Percentiles rank a stretch among this genome's conserved stretches.
Evolutionary conservation across 92 coral and sea anemone genomes (phyloP).

Genomic region (Parazoanthus atlanticus): DNA sequence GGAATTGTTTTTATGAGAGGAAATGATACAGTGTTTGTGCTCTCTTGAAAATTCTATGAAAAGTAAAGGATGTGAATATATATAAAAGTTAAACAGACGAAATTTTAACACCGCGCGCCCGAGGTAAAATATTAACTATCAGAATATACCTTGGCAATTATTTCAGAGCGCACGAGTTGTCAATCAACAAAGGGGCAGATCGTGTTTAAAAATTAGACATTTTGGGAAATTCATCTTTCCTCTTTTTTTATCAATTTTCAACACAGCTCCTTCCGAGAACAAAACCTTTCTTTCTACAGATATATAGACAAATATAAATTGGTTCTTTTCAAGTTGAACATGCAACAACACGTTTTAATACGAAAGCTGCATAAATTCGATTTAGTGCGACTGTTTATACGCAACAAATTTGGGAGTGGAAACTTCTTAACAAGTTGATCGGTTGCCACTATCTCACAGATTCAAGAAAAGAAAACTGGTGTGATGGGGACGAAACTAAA

Average conservation of each 20-base stretch:
- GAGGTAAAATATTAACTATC: neutral
- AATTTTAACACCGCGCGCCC: slow-evolving; percentile 3
- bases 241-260: too few relatives aligned
- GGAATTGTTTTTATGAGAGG: slow-evolving; percentile 19
- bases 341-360: neutral
- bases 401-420: neutral
- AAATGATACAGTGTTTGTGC: slow-evolving; percentile 31
- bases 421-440: neutral
- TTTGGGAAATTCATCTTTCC: neutral
- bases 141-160: neutral
- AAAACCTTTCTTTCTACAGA: neutral
- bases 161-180: neutral
- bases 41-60: slow-evolving; percentile 1
- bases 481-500: neutral
- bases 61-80: neutral
- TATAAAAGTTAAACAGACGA: slow-evolving; percentile 16
- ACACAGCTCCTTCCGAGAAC: neutral
- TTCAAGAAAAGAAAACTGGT: too few relatives aligned
- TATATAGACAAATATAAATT: neutral
- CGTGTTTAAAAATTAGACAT: neutral
- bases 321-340: neutral
- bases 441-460: neutral
- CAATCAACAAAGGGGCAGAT: slow-evolving; percentile 8
- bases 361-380: too few relatives aligned
- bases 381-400: too few relatives aligned